phyloP scores from a whole-genome alignment of 64 coral and sea anemone genomes.

The Astreopora myriophthalma region DNA sequence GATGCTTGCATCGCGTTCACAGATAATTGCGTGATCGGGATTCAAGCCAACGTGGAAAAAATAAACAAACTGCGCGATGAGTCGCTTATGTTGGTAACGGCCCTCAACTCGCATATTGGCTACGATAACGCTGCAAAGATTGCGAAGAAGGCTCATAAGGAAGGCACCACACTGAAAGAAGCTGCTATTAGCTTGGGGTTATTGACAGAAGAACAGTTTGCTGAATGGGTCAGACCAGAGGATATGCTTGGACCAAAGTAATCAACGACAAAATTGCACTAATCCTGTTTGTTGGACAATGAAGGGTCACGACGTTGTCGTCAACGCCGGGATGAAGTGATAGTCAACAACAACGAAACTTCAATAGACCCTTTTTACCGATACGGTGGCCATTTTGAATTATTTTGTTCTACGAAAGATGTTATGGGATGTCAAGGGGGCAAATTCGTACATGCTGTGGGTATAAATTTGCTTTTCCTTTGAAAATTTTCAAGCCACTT shows the following conservation, averaged over 20 bases:
- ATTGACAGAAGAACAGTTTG: conserved; percentile 93
- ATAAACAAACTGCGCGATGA: conserved; percentile 86
- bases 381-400: too few relatives aligned
- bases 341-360: too few relatives aligned
- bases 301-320: too few relatives aligned
- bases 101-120: conserved; percentile 94
- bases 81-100: conserved; percentile 94
- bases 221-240: conserved; percentile 90
- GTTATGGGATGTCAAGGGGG: too few relatives aligned
- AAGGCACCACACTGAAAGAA: conserved; percentile 92
- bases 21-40: conserved; percentile 94
- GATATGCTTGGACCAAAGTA: conserved; percentile 97
- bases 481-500: too few relatives aligned
- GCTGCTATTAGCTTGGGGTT: conserved; percentile 83
- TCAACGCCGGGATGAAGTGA: too few relatives aligned
- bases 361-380: too few relatives aligned
- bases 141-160: conserved; percentile 98
- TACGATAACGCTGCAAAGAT: conserved; percentile 99
- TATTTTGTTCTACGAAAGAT: too few relatives aligned
- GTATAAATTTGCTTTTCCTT: too few relatives aligned
- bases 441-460: too few relatives aligned
- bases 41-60: conserved; percentile 83
- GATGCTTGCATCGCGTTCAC: conserved; percentile 92
- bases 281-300: too few relatives aligned
- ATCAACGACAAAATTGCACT: too few relatives aligned